Conservation (phyloP, 2,113 vertebrate genomes). For the Rhagologus leucostigma region DNA sequence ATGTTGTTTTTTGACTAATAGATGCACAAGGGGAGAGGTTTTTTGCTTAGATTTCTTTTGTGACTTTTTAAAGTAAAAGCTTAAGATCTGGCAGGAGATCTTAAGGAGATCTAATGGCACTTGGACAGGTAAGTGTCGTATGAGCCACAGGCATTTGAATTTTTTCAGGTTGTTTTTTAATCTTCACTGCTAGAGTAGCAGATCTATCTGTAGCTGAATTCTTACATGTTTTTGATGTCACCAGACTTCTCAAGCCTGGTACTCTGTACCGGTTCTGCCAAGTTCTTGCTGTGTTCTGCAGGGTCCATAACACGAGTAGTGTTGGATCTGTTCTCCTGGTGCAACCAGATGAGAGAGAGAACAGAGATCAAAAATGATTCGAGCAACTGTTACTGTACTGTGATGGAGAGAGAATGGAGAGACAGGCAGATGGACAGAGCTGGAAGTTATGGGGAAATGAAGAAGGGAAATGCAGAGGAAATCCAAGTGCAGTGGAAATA, state of each 20-base stretch:
- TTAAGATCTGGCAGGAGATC: neutral
- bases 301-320: accelerated
- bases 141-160: neutral
- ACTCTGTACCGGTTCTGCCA: neutral
- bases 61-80: neutral
- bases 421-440: neutral
- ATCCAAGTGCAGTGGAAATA: neutral
- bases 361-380: neutral
- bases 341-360: neutral
- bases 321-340: neutral
- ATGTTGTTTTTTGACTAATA: neutral
- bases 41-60: neutral
- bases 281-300: neutral
- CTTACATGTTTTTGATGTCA: accelerated
- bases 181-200: neutral
- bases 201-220: neutral
- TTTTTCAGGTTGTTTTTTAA: neutral
- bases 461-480: neutral
- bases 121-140: neutral
- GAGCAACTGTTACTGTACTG: accelerated
- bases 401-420: neutral
- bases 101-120: neutral
- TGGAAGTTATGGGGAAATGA: neutral
- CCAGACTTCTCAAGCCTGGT: neutral
- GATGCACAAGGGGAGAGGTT: neutral